A percentile compares a stretch with the other conserved stretches of the same genome.
Evolutionary conservation across 2,888 invertebrate genomes (phyloP).

Genomic region (Lobophora halterata): DNA sequence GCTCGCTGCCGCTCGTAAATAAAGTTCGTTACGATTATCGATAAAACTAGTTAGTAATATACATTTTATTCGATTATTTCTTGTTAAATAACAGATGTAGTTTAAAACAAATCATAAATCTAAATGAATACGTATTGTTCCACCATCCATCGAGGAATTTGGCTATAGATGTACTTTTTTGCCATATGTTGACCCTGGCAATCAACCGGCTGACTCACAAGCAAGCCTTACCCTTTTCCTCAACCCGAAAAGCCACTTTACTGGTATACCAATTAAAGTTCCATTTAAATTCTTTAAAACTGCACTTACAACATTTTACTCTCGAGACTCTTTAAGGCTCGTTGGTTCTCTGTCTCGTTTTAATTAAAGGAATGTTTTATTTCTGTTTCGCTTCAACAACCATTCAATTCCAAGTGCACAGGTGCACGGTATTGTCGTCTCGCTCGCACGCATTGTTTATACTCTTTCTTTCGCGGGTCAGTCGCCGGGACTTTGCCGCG

Average conservation of each 20-base stretch:
- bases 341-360: constrained; percentile 52
- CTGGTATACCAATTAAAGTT: constrained; percentile 13
- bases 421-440: constrained; percentile 64
- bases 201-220: constrained; percentile 47
- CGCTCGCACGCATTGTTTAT: constrained; percentile 52
- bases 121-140: constrained; percentile 23
- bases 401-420: constrained; percentile 75
- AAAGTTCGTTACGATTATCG: constrained; percentile 1
- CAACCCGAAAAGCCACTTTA: constrained; percentile 31
- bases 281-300: constrained; percentile 29
- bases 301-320: constrained; percentile 39
- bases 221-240: constrained; percentile 31
- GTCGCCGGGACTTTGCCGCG: constrained; percentile 51
- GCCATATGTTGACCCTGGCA: constrained; percentile 79
- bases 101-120: constrained; percentile 26
- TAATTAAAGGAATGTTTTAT: constrained; percentile 67
- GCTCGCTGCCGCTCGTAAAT: constrained; percentile 5
- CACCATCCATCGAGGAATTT: constrained; percentile 28
- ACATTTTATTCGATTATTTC: constrained; percentile 8
- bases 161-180: constrained; percentile 49
- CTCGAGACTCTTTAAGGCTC: constrained; percentile 30
- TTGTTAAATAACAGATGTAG: constrained; percentile 10
- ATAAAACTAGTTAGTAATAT: constrained; percentile 3
- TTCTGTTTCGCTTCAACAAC: constrained; percentile 53
- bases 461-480: constrained; percentile 49